phyloP scores from a whole-genome alignment of 2,888 invertebrate genomes.

The Microplitis manilae region DNA sequence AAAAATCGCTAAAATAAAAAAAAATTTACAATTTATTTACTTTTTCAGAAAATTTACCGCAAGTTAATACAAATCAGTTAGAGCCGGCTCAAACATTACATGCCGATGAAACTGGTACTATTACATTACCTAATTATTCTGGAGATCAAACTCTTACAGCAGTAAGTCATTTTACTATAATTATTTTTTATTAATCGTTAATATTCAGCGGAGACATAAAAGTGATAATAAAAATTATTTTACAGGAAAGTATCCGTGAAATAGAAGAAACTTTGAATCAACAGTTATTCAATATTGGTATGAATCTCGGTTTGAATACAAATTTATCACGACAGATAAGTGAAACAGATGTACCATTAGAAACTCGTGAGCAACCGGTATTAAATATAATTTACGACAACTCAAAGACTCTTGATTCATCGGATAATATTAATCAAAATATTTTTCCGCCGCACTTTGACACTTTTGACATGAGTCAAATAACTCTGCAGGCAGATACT shows the following conservation, averaged over 20 bases:
- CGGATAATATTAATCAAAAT: slow-evolving; percentile 49
- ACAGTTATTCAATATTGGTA: slow-evolving; percentile 66
- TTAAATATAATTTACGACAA: slow-evolving; percentile 64
- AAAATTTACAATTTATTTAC: slow-evolving; percentile 14
- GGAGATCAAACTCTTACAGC: slow-evolving; percentile 67
- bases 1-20: too few species aligned
- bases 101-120: slow-evolving; percentile 68
- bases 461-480: slow-evolving; percentile 64
- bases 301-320: slow-evolving; percentile 57
- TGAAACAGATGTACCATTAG: slow-evolving; percentile 45
- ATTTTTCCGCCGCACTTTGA: slow-evolving; percentile 62
- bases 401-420: slow-evolving; percentile 54
- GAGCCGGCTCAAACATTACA: slow-evolving; percentile 65
- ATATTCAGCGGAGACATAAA: not conserved
- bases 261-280: slow-evolving; percentile 70
- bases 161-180: slow-evolving; percentile 53
- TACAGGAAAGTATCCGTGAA: slow-evolving; percentile 69
- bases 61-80: slow-evolving; percentile 55
- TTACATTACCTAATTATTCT: slow-evolving; percentile 66
- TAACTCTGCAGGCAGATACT: slow-evolving; percentile 59
- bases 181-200: slow-evolving; percentile 1
- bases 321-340: slow-evolving; percentile 51
- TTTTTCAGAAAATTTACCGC: slow-evolving; percentile 57
- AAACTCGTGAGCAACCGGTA: slow-evolving; percentile 55
- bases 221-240: not conserved